phyloP scores from a whole-genome alignment of 2,797 vertebrate genomes.

The Manis crassicaudata region DNA sequence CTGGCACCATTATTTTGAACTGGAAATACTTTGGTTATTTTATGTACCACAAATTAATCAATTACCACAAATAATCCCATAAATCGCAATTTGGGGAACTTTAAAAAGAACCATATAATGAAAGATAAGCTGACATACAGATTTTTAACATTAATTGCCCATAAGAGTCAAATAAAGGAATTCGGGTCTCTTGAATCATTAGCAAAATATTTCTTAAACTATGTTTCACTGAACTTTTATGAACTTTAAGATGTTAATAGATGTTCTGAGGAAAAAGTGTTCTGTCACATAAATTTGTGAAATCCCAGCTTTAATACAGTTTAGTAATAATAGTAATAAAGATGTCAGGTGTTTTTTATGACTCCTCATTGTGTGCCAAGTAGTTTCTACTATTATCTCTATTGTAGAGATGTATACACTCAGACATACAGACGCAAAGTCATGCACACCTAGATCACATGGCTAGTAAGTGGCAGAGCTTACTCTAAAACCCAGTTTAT shows the following conservation, averaged over 20 bases:
- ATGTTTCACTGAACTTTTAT: neutral
- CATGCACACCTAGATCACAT: neutral
- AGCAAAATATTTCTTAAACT: conserved; percentile 35
- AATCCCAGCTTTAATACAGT: neutral
- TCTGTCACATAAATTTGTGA: conserved; percentile 38
- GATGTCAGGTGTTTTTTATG: neutral
- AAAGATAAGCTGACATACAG: neutral
- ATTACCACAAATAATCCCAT: neutral
- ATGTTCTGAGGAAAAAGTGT: neutral
- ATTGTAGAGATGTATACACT: neutral
- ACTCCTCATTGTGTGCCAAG: conserved; percentile 4
- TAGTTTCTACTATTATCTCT: neutral
- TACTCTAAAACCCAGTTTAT: neutral
- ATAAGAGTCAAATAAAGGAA: conserved; percentile 2
- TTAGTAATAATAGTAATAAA: conserved; percentile 42
- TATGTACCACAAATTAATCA: conserved; percentile 4
- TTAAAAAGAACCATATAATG: neutral
- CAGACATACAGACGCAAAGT: neutral
- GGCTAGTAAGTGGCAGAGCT: neutral
- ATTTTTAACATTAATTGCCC: conserved; percentile 14
- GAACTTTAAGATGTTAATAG: conserved; percentile 51
- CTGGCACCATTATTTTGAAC: neutral
- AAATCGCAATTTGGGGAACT: neutral
- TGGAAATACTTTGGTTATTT: neutral
- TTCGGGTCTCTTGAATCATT: conserved; percentile 22